Percentiles rank a stretch among this genome's conserved stretches.
Evolutionary conservation across 2,888 invertebrate genomes (phyloP).

Genomic region (Mellilla xanthometata): DNA sequence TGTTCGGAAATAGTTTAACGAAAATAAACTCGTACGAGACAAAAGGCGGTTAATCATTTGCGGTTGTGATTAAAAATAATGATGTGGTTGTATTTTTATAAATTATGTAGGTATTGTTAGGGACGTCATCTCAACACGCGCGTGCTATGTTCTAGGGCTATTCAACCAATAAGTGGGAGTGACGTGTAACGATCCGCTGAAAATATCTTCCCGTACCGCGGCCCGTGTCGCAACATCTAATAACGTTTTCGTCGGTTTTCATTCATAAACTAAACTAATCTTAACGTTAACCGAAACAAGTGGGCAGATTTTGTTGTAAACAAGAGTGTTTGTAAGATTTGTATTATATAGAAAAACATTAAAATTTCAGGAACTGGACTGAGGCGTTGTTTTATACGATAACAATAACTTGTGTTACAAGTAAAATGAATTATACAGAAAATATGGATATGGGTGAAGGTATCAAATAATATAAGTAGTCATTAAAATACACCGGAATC

Average conservation of each 20-base stretch:
- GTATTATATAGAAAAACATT: not conserved
- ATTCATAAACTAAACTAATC: conserved; percentile 22
- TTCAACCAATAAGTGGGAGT: conserved; percentile 55
- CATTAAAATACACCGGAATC: too few species aligned
- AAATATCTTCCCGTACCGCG: conserved; percentile 37
- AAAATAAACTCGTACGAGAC: conserved; percentile 12
- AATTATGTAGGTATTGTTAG: conserved; percentile 9
- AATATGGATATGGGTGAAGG: not conserved
- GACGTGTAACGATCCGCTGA: conserved; percentile 44
- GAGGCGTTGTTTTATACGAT: too few species aligned
- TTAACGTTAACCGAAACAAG: conserved; percentile 1
- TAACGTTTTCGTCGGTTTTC: conserved; percentile 30
- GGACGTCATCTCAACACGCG: conserved; percentile 21
- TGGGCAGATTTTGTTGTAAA: conserved; percentile 6
- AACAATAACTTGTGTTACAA: too few species aligned
- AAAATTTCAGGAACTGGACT: not conserved
- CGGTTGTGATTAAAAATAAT: conserved; percentile 1
- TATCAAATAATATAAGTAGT: too few species aligned
- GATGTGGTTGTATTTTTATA: not conserved
- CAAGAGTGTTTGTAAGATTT: not conserved
- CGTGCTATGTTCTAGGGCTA: conserved; percentile 52
- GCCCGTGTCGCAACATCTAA: conserved; percentile 32
- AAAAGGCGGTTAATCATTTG: conserved; percentile 10
- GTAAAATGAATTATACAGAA: too few species aligned
- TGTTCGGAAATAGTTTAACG: conserved; percentile 11